Percentiles rank a stretch among this genome's conserved stretches.
Conservation (phyloP, 2,797 vertebrate genomes). For the Poecilia wingei region DNA sequence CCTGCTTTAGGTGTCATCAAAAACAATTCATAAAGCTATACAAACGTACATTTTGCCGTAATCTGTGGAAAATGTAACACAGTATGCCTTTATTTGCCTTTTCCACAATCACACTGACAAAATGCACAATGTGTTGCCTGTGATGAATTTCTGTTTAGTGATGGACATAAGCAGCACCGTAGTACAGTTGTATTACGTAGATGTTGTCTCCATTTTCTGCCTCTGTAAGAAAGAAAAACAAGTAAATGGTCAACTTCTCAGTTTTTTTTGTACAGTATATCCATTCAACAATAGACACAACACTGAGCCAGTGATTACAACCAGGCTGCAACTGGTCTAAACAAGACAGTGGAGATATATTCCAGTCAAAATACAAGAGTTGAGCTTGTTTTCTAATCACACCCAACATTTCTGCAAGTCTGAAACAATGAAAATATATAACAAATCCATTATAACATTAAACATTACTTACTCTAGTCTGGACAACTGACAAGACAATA, state of each 20-base stretch:
- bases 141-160: neutral
- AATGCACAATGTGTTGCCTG: neutral
- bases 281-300: neutral
- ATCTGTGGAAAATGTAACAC: neutral
- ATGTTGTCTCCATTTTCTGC: neutral
- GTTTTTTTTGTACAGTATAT: neutral
- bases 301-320: neutral
- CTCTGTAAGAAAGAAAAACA: neutral
- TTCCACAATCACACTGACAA: neutral
- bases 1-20: neutral
- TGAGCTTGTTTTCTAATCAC: neutral
- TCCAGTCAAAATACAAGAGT: neutral
- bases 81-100: neutral
- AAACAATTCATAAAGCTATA: neutral
- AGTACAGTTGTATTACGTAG: neutral
- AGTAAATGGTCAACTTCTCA: neutral
- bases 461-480: neutral
- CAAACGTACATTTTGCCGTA: neutral
- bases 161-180: neutral
- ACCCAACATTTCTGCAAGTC: neutral
- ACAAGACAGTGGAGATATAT: neutral
- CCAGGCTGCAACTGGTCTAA: neutral
- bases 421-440: neutral
- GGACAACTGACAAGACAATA: too few species aligned
- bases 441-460: neutral